Conservation (phyloP, 2,113 vertebrate species). For the Gopherus flavomarginatus region DNA sequence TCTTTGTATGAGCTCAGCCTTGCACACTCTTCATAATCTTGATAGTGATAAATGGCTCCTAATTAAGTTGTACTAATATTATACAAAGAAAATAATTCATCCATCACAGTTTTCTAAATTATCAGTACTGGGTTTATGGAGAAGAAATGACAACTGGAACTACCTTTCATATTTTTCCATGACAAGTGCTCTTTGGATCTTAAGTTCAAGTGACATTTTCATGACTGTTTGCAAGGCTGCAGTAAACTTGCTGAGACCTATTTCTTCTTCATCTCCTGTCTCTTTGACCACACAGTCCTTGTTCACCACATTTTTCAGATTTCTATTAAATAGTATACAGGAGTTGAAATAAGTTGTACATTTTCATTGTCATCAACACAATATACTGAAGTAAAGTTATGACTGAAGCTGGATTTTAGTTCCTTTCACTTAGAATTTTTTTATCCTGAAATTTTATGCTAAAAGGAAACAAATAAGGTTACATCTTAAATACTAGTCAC, state of each 20-base stretch:
- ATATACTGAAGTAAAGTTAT: not conserved
- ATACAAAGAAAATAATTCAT: not conserved
- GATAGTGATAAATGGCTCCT: not conserved
- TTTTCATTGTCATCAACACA: not conserved
- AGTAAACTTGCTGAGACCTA: not conserved
- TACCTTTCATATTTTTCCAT: not conserved
- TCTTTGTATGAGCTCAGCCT: not conserved
- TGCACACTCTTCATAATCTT: not conserved
- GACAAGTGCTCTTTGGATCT: not conserved
- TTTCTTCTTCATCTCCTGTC: not conserved
- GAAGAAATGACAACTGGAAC: not conserved
- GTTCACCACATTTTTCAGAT: conserved; percentile 46
- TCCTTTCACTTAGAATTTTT: not conserved
- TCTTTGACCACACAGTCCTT: not conserved
- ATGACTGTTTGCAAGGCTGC: not conserved
- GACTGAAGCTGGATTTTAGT: not conserved
- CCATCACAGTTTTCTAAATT: not conserved
- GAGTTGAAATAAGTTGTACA: not conserved
- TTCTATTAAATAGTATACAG: conserved; percentile 53
- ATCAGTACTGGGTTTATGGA: not conserved
- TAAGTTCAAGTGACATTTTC: not conserved
- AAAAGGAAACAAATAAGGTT: not conserved
- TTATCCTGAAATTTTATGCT: not conserved
- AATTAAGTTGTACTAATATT: not conserved
- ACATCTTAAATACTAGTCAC: conserved; percentile 4